A percentile compares a stretch with the other conserved stretches of the same genome.
Evolutionary conservation across 2,888 invertebrate species (phyloP).

Genomic region (Anthophora plumipes): DNA sequence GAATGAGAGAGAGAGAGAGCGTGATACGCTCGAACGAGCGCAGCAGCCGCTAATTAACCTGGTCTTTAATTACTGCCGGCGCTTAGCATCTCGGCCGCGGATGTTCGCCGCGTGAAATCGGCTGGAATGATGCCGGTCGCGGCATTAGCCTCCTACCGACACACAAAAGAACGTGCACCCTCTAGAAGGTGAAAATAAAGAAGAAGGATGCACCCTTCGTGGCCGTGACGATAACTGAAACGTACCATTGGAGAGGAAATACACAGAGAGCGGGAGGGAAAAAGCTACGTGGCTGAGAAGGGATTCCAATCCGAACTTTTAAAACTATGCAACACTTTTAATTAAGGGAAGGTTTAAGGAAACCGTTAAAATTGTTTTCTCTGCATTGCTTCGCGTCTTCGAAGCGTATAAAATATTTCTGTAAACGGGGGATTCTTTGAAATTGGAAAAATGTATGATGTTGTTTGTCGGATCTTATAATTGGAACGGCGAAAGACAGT

Average conservation of each 20-base stretch:
- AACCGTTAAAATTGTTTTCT: too few species aligned
- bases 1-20: slow-evolving; percentile 8
- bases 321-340: too few species aligned
- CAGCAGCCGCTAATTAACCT: slow-evolving; percentile 68
- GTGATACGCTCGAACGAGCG: slow-evolving; percentile 42
- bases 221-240: background rate
- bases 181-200: slow-evolving; percentile 13
- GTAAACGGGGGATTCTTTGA: too few species aligned
- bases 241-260: background rate
- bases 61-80: slow-evolving; percentile 70
- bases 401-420: too few species aligned
- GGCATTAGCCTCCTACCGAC: slow-evolving; percentile 31
- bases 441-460: too few species aligned
- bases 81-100: slow-evolving; percentile 60
- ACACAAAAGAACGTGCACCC: slow-evolving; percentile 43
- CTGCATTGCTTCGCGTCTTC: too few species aligned
- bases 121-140: slow-evolving; percentile 55
- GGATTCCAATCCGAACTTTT: too few species aligned
- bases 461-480: too few species aligned
- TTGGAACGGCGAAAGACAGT: too few species aligned
- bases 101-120: slow-evolving; percentile 62
- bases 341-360: too few species aligned
- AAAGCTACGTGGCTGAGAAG: background rate
- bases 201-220: background rate
- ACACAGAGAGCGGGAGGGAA: too few species aligned